Conservation (phyloP, 1,140 invertebrate species). For the Calephelis virginiensis region DNA sequence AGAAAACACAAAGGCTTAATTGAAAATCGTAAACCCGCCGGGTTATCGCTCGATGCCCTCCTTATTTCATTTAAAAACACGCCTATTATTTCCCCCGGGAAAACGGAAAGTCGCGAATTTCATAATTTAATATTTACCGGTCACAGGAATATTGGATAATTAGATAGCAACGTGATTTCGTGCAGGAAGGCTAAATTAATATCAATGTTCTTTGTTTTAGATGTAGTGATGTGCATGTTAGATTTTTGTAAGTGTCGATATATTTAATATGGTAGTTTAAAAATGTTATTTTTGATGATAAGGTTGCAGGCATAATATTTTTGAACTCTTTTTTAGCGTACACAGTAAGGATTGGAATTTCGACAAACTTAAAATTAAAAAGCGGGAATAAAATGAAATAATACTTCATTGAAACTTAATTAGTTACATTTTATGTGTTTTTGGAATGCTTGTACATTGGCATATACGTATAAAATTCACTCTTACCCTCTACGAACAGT, state of each 20-base stretch:
- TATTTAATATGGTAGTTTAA: background rate
- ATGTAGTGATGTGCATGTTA: slow-evolving; percentile 40
- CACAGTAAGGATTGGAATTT: no score
- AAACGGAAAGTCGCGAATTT: slow-evolving; percentile 58
- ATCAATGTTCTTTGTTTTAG: slow-evolving; percentile 71
- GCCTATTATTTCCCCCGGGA: slow-evolving; percentile 67
- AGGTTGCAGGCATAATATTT: no score
- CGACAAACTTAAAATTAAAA: no score
- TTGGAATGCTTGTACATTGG: no score
- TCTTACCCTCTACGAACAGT: no score
- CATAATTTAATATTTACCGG: slow-evolving; percentile 73
- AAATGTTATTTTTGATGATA: no score
- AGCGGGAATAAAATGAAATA: no score
- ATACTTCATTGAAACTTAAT: no score
- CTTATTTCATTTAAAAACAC: slow-evolving; percentile 68
- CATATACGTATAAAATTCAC: no score
- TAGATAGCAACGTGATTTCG: slow-evolving; percentile 73
- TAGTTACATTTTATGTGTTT: no score
- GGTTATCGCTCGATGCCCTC: slow-evolving; percentile 34
- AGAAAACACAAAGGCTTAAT: slow-evolving; percentile 34
- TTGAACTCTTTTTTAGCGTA: no score
- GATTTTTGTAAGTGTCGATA: slow-evolving; percentile 25
- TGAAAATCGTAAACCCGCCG: slow-evolving; percentile 32
- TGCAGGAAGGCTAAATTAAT: slow-evolving; percentile 69
- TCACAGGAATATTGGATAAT: slow-evolving; percentile 64